Percentiles rank a stretch among this genome's conserved stretches.
Conservation (phyloP, 2,888 invertebrate genomes). For the Oxystoma pomonae region DNA sequence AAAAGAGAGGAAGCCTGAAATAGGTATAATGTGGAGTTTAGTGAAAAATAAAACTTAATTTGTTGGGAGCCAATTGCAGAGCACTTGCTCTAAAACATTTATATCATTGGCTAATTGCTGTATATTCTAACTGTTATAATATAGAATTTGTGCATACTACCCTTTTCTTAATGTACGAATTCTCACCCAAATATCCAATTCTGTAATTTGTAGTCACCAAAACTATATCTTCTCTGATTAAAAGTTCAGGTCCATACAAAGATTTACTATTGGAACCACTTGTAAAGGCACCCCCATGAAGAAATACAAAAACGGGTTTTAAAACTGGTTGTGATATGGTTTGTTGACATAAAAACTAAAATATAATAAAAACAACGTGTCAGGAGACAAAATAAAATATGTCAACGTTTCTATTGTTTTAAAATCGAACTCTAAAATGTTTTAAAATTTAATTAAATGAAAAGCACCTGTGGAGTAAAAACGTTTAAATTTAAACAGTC, state of each 20-base stretch:
- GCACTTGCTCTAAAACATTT: neutral
- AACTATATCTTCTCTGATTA: slow-evolving; percentile 49
- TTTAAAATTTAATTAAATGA: too few relatives aligned
- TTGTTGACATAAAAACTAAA: slow-evolving; percentile 6
- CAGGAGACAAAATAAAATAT: neutral
- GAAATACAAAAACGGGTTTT: slow-evolving; percentile 48
- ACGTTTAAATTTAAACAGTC: slow-evolving; percentile 28
- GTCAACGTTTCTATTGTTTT: too few relatives aligned
- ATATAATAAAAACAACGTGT: neutral
- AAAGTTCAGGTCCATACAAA: slow-evolving; percentile 47
- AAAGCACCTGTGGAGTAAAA: slow-evolving; percentile 23
- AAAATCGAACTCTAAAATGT: too few relatives aligned
- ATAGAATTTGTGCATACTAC: too few relatives aligned
- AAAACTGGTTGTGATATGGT: slow-evolving; percentile 5
- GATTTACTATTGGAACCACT: slow-evolving; percentile 44
- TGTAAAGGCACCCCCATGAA: slow-evolving; percentile 51
- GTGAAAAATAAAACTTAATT: too few relatives aligned
- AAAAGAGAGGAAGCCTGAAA: slow-evolving; percentile 48
- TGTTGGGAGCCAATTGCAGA: neutral
- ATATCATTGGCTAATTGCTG: too few relatives aligned
- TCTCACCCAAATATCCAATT: slow-evolving; percentile 45
- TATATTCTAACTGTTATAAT: too few relatives aligned
- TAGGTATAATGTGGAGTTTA: too few relatives aligned
- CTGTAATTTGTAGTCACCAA: slow-evolving; percentile 50
- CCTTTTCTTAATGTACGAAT: too few relatives aligned